Base-by-base conservation (phyloP, 1,140 invertebrate genomes). In the Leucophenga varia region DNA sequence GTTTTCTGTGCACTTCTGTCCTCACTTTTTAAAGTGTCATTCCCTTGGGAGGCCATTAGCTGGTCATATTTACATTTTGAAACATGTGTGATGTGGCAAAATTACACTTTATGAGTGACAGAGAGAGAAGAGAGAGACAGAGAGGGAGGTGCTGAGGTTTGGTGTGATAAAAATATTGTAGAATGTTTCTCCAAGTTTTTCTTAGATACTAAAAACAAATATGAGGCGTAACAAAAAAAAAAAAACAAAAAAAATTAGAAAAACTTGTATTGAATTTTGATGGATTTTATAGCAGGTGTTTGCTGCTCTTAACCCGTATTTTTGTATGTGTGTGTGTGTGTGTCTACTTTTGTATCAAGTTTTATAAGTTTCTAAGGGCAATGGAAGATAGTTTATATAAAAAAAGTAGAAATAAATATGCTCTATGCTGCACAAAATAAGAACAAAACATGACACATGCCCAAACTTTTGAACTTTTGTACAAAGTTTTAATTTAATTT, bases 1-100 rank as follows among this genome's bases (percentile, higher is more conserved):
- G n/a, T n/a, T n/a, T n/a, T n/a, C n/a, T n/a, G n/a, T n/a, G n/a
- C n/a, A n/a, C n/a, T n/a, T n/a, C n/a, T n/a, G n/a, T n/a, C n/a
- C n/a, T n/a, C n/a, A n/a, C 61, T 64, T 61, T 17, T 8, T 7
- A 18, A 17, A 21, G 22, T 17, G 31, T 10, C 20, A 19, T 30
- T 38, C 61, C 41, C 48, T 14, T 22, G 61, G 61, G 45, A 57
- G 34, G 37, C 55, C 60, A 64, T 64, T 65, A 61, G 57, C 53
- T n/a, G 40, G 47, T 47, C 47, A 58, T 65, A 65, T 65, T 65
- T 67, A 67, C 61, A 65, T 61, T 55, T n/a, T 65, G 43, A 10
- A 50, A 40, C 54, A 38, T 48, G 38, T 45, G 46, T 52, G 43
- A 52, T 55, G 54, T 46, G 45, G 46, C 28, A 20, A 47, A 37